A percentile compares a stretch with the other conserved stretches of the same genome.
phyloP scores from a whole-genome alignment of 2,888 invertebrate species.

The Drosophila colorata region DNA sequence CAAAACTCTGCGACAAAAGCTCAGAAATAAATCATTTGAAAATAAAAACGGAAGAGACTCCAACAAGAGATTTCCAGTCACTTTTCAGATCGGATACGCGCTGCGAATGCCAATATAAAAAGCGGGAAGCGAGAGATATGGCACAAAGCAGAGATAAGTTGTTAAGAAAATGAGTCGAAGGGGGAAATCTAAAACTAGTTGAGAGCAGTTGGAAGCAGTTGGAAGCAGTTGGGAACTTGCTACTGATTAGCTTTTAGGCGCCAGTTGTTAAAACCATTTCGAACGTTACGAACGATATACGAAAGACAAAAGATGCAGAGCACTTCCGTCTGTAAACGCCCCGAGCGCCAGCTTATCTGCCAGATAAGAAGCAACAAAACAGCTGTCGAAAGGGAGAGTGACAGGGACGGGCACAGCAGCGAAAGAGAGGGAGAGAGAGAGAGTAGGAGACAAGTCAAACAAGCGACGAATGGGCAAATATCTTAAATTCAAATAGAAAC shows the following conservation, averaged over 20 bases:
- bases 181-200: constrained; percentile 1
- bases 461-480: constrained; percentile 60
- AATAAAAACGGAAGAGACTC: constrained; percentile 6
- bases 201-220: not conserved
- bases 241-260: constrained; percentile 51
- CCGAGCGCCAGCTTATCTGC: constrained; percentile 45
- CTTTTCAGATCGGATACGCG: constrained; percentile 28
- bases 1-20: not conserved
- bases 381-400: constrained; percentile 27
- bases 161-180: constrained; percentile 7
- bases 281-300: constrained; percentile 5
- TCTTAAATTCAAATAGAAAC: constrained; percentile 73
- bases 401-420: not conserved
- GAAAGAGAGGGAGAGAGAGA: constrained; percentile 3
- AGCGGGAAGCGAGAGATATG: constrained; percentile 18
- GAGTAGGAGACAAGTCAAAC: constrained; percentile 39
- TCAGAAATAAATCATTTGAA: not conserved
- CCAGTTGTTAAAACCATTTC: constrained; percentile 41
- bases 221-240: constrained; percentile 27
- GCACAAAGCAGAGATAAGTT: constrained; percentile 7
- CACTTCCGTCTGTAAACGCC: constrained; percentile 37
- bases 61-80: constrained; percentile 2
- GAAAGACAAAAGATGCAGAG: constrained; percentile 31
- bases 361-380: constrained; percentile 35
- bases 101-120: constrained; percentile 42